These are phyloP conservation scores for Drosophila tani DNA, from an alignment of 1,140 invertebrate genomes.

Conservation along the genomic window DNA sequence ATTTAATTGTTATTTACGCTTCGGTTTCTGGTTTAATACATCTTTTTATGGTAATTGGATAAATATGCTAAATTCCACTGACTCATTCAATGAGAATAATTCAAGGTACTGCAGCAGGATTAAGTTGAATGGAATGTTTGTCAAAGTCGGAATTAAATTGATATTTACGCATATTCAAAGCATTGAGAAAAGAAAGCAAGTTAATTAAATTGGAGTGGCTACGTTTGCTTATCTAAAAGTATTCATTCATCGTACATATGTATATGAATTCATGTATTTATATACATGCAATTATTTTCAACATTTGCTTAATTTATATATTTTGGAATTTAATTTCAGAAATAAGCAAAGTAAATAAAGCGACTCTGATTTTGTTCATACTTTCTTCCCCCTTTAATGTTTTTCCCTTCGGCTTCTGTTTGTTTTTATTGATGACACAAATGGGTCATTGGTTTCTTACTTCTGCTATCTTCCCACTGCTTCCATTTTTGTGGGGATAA, in stretches of 20 bases:
- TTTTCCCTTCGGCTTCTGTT: slow-evolving; percentile 32
- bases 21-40: too few species aligned
- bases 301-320: neutral
- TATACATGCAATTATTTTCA: neutral
- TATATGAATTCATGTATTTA: too few species aligned
- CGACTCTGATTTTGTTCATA: neutral
- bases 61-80: too few species aligned
- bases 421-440: slow-evolving; percentile 72
- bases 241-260: too few species aligned
- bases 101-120: too few species aligned
- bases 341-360: slow-evolving; percentile 24
- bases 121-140: neutral
- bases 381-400: slow-evolving; percentile 5
- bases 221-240: neutral
- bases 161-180: neutral
- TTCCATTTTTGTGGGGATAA: neutral
- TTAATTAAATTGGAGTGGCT: neutral
- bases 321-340: too few species aligned
- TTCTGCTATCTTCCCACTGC: slow-evolving; percentile 24
- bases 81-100: too few species aligned
- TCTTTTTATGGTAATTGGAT: too few species aligned
- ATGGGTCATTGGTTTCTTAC: slow-evolving; percentile 57
- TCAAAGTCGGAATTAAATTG: neutral
- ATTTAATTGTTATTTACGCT: too few species aligned
- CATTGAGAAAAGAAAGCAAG: neutral